Evolutionary conservation across 2,113 vertebrate genomes (phyloP).

Genomic region (Ovis aries): DNA sequence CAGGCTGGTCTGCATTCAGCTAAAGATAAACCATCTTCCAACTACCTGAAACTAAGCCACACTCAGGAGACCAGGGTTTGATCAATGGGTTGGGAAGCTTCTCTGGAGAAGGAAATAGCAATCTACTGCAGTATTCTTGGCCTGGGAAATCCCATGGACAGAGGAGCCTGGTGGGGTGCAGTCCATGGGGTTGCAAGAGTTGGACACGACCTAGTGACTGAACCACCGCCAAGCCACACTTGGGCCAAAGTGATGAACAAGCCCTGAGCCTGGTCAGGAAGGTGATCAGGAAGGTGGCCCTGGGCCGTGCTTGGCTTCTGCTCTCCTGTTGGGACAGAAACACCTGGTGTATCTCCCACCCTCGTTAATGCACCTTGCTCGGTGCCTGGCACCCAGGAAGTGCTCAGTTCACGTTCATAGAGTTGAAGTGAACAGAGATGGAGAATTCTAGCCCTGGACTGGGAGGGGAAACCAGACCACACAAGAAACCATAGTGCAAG

Average conservation of each 20-base stretch:
- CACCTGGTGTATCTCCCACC: neutral
- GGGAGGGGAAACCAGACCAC: neutral
- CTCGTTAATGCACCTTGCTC: neutral
- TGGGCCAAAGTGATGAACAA: neutral
- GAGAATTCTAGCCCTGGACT: neutral
- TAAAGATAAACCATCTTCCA: neutral
- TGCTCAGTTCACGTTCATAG: neutral
- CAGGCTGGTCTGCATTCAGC: neutral
- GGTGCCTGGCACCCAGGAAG: neutral
- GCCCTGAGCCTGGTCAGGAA: neutral
- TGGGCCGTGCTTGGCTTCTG: neutral
- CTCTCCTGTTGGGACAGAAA: neutral
- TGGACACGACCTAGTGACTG: neutral
- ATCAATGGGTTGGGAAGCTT: neutral
- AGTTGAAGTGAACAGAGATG: neutral
- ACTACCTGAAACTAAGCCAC: neutral
- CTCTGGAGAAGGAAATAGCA: neutral
- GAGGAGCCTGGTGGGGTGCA: neutral
- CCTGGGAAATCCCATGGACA: neutral
- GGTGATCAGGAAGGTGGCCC: neutral
- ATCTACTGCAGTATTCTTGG: neutral
- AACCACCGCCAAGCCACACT: neutral
- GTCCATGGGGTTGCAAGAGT: neutral
- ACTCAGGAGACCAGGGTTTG: neutral
- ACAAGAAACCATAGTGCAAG: neutral